Conservation (phyloP, 2,113 vertebrate genomes). For the western clawed frog (Xenopus tropicalis) region DNA sequence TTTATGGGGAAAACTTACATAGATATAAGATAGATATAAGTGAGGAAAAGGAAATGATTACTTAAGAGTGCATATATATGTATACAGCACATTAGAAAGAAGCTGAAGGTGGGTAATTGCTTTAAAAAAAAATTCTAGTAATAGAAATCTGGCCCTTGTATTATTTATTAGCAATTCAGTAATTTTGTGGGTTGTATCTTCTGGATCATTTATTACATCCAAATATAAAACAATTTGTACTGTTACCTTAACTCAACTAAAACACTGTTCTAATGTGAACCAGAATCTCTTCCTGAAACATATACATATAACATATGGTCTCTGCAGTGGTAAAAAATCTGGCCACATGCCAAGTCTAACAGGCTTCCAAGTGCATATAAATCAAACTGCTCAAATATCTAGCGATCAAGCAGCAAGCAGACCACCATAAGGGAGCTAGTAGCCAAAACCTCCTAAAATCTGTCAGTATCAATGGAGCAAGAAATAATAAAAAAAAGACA, state of each 20-base stretch:
- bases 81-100: too few relatives aligned
- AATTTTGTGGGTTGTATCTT: constrained; percentile 32
- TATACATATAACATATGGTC: constrained; percentile 23
- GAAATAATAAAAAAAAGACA: constrained; percentile 8
- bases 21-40: too few relatives aligned
- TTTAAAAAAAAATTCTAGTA: background rate
- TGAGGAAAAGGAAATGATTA: too few relatives aligned
- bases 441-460: constrained; percentile 26
- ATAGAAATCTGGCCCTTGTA: background rate
- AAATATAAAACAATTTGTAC: constrained; percentile 44
- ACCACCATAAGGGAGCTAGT: constrained; percentile 28
- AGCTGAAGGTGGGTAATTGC: background rate
- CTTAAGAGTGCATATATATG: too few relatives aligned
- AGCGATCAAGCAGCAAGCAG: constrained; percentile 26
- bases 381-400: constrained; percentile 39
- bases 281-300: constrained; percentile 25
- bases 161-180: background rate
- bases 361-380: constrained; percentile 31
- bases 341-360: constrained; percentile 33
- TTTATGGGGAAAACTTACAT: too few relatives aligned
- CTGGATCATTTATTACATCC: constrained; percentile 39
- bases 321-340: constrained; percentile 26
- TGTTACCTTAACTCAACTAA: constrained; percentile 43
- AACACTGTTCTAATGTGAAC: constrained; percentile 35
- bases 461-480: constrained; percentile 17